phyloP scores from a whole-genome alignment of 1,140 invertebrate genomes.

The Harpegnathos saltator region DNA sequence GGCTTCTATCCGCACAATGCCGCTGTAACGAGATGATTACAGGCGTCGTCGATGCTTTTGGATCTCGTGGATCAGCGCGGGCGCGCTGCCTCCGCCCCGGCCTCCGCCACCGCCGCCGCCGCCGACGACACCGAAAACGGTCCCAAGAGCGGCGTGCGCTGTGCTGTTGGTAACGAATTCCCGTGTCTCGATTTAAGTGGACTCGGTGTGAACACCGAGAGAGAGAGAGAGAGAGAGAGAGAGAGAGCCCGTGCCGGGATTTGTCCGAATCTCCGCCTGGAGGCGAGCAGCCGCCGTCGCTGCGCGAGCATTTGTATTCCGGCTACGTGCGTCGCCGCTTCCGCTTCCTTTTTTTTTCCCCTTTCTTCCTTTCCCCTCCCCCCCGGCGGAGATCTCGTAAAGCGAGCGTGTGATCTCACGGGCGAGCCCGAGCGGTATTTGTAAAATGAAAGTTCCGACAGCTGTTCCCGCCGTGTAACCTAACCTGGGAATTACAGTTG shows the following conservation, averaged over 20 bases:
- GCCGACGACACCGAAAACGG: slow-evolving; percentile 50
- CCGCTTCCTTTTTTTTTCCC: slow-evolving; percentile 20
- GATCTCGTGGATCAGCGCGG: slow-evolving; percentile 60
- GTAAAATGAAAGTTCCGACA: slow-evolving; percentile 53
- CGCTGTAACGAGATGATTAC: slow-evolving; percentile 81
- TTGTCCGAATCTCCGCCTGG: slow-evolving; percentile 31
- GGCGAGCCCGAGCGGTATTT: slow-evolving; percentile 35
- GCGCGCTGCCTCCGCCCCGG: neutral
- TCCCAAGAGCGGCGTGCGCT: slow-evolving; percentile 27
- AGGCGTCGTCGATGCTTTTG: slow-evolving; percentile 69
- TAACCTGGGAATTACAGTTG: slow-evolving; percentile 29
- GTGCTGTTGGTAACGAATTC: slow-evolving; percentile 40
- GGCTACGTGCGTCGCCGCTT: neutral
- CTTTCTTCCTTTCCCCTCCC: no score
- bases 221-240: no score
- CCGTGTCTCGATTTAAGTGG: slow-evolving; percentile 68
- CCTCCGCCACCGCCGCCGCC: neutral
- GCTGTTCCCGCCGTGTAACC: slow-evolving; percentile 42
- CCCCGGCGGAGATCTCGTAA: slow-evolving; percentile 46
- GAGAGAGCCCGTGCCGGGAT: slow-evolving; percentile 42
- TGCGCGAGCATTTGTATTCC: slow-evolving; percentile 68
- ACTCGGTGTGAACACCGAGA: slow-evolving; percentile 60
- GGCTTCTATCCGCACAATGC: slow-evolving; percentile 73
- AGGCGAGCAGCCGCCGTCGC: neutral
- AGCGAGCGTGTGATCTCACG: slow-evolving; percentile 48